Percentiles rank a stretch among this genome's conserved stretches.
phyloP scores from a whole-genome alignment of 2,888 invertebrate species.

The Cheilosia variabilis region DNA sequence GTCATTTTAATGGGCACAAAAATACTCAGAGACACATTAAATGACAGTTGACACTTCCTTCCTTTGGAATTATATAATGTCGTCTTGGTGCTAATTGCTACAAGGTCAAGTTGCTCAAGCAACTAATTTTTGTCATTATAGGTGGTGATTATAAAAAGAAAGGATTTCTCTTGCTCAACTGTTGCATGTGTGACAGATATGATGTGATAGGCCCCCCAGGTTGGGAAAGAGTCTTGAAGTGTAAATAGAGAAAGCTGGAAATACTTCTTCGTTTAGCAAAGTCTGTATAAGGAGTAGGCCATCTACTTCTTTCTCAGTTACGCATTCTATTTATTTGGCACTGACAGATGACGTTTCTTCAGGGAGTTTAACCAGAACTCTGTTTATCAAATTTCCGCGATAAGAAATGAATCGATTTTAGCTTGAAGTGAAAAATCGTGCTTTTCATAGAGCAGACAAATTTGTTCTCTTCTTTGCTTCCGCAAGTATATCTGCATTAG shows the following conservation, averaged over 20 bases:
- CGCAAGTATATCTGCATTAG: too few relatives aligned
- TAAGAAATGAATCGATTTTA: too few relatives aligned
- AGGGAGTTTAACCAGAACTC: too few relatives aligned
- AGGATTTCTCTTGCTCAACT: constrained; percentile 20
- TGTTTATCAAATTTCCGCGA: too few relatives aligned
- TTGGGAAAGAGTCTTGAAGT: constrained; percentile 32
- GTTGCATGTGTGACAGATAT: constrained; percentile 7
- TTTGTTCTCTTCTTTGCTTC: too few relatives aligned
- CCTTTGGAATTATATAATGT: not conserved
- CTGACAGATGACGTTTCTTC: too few relatives aligned
- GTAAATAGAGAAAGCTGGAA: not conserved
- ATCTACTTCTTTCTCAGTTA: too few relatives aligned
- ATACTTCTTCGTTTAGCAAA: too few relatives aligned
- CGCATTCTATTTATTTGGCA: too few relatives aligned
- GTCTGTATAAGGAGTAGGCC: too few relatives aligned
- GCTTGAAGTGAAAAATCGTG: too few relatives aligned
- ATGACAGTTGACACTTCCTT: constrained; percentile 55
- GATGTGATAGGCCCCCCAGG: constrained; percentile 11
- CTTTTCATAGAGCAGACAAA: too few relatives aligned
- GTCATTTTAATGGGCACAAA: constrained; percentile 17
- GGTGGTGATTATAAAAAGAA: constrained; percentile 29
- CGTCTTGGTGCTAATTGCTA: constrained; percentile 37
- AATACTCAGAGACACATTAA: constrained; percentile 23
- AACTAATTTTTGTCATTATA: constrained; percentile 55
- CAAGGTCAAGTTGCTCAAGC: constrained; percentile 43